Evolutionary conservation across 2,113 vertebrate genomes (phyloP), one percentile per base, ranked within the genome.

Genomic region (Ceyx cyanopectus): DNA sequence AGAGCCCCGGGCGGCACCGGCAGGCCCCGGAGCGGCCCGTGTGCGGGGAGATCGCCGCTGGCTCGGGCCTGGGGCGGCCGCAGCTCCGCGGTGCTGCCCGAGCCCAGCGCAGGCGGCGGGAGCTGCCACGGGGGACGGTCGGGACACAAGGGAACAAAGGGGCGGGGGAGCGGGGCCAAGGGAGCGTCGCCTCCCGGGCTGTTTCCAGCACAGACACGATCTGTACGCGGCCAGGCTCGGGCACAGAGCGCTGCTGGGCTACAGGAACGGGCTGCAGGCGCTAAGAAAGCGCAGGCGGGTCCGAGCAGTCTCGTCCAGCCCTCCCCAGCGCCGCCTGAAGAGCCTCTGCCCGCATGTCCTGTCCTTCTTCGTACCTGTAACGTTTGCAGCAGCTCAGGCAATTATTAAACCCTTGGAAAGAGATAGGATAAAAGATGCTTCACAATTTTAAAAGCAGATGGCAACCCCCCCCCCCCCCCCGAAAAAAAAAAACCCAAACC

Each of bases 361-460:
- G 41, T 17, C 30, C 13, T 40, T n/a, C 43, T 10, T 18, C 3
- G 1, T 8, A 4, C 32, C 26, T 10, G 3, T 1, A 24, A 16
- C 14, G 20, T 13, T 45, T 3, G 6, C 54, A 56, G 75, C 10
- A 41, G 50, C 68, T 87, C 79, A 12, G 46, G 77, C 51, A 65
- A 63, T 48, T 65, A 32, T 40, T 50, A 87, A 51, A 7, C 22
- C 15, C 15, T 69, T 62, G 34, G 72, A 87, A 75, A 75, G 50
- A 77, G 54, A 48, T 53, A 63, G 37, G 72, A 85, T 65, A 68
- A 61, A 23, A 50, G 29, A 19, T 37, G 77, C 37, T 66, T 80
- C 43, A 29, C 30, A 41, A 53, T 50, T 78, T 88, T 29, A 67
- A 93, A 91, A 85, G 72, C 10, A 6, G 41, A 41, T 19, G 37